Evolutionary conservation across 2,797 vertebrate species (phyloP).

Genomic region (Squalus acanthias): DNA sequence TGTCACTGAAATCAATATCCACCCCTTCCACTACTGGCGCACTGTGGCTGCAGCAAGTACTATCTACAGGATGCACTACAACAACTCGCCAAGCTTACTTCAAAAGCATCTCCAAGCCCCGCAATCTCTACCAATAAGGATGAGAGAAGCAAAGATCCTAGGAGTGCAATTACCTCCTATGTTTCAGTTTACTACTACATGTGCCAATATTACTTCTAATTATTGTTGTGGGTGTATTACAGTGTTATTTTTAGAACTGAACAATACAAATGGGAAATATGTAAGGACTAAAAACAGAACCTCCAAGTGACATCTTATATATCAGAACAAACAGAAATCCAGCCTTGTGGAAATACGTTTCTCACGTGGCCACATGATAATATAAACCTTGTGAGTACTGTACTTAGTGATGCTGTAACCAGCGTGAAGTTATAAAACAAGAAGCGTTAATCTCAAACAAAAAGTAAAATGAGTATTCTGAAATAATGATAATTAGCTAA

Average conservation of each 20-base stretch:
- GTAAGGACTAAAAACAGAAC: not conserved
- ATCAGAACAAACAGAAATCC: not conserved
- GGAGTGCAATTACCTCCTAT: not conserved
- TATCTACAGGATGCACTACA: not conserved
- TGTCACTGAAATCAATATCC: not conserved
- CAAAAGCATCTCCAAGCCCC: not conserved
- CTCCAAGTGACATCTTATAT: not conserved
- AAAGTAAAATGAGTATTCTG: not conserved
- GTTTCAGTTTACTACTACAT: not conserved
- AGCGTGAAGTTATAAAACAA: not conserved
- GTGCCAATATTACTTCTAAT: not conserved
- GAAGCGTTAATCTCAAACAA: not conserved
- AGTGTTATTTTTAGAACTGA: conserved; percentile 14
- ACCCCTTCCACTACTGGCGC: not conserved
- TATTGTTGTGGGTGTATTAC: not conserved
- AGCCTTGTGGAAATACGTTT: not conserved
- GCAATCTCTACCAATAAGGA: not conserved
- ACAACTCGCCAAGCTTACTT: not conserved
- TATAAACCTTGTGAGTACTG: not conserved
- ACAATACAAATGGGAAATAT: not conserved
- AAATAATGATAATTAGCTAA: not conserved
- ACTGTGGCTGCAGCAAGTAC: not conserved
- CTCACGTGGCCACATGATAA: not conserved
- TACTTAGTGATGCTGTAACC: not conserved
- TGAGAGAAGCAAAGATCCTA: not conserved